These are phyloP conservation scores for Psilopsiagon aymara DNA, from an alignment of 2,113 vertebrate genomes.

Conservation along the genomic window DNA sequence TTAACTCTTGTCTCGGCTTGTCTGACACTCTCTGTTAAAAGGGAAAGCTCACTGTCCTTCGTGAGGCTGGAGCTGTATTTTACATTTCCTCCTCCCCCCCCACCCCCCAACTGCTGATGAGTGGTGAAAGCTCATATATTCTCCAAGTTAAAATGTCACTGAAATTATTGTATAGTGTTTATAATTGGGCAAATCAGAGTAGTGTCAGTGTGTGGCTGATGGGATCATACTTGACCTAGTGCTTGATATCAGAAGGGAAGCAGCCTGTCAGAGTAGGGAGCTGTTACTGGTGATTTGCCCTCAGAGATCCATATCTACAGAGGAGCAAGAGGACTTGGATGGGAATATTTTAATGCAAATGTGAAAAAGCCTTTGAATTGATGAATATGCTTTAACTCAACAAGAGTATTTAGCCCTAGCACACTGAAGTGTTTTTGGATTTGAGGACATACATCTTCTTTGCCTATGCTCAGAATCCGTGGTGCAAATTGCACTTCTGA, in stretches of 20 bases:
- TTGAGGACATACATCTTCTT: background rate
- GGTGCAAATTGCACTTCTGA: background rate
- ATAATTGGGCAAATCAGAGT: background rate
- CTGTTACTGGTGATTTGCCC: background rate
- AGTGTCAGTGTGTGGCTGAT: background rate
- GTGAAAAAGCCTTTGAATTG: background rate
- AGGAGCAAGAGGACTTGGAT: background rate
- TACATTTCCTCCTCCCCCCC: background rate
- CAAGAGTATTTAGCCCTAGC: background rate
- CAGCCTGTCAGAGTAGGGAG: background rate
- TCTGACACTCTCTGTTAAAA: background rate
- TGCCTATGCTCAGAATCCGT: background rate
- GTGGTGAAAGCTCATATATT: background rate
- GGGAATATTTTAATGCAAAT: background rate
- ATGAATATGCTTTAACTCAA: background rate
- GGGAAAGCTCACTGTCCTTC: background rate
- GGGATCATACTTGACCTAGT: background rate
- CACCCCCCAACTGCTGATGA: background rate
- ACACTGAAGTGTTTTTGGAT: background rate
- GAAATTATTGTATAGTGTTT: background rate
- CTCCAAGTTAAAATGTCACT: background rate
- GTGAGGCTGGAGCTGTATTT: background rate
- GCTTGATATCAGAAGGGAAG: background rate
- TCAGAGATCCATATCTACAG: background rate
- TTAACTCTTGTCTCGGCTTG: slow-evolving; percentile 34